These are phyloP conservation scores for Macroglossus sobrinus DNA, from an alignment of 2,113 vertebrate species.

Conservation along the genomic window DNA sequence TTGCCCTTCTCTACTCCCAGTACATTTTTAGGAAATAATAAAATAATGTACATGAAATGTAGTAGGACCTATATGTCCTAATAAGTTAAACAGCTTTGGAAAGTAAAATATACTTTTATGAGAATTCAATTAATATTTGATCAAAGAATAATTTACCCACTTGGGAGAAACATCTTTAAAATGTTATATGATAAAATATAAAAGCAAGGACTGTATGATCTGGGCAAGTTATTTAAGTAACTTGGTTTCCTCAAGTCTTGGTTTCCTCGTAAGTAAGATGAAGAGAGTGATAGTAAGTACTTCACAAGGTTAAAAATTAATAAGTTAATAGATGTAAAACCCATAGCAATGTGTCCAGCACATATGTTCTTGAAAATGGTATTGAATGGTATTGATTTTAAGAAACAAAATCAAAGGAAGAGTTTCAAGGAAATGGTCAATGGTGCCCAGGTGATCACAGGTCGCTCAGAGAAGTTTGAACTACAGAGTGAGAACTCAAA, in stretches of 20 bases:
- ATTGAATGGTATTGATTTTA: background rate
- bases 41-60: background rate
- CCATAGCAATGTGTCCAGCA: background rate
- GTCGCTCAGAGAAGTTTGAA: background rate
- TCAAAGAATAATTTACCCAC: background rate
- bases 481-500: background rate
- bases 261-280: background rate
- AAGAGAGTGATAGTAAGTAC: background rate
- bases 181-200: background rate
- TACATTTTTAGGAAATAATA: background rate
- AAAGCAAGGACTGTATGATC: background rate
- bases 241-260: background rate
- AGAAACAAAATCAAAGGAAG: background rate
- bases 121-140: background rate
- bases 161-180: background rate
- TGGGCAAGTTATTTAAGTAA: background rate
- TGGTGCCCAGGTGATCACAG: background rate
- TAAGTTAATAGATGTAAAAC: background rate
- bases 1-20: background rate
- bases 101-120: conserved; percentile 23
- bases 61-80: background rate
- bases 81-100: background rate
- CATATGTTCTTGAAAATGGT: background rate
- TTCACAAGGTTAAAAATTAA: background rate
- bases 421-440: background rate